Conservation (phyloP, 2,888 invertebrate species). For the Spilarctia lutea region DNA sequence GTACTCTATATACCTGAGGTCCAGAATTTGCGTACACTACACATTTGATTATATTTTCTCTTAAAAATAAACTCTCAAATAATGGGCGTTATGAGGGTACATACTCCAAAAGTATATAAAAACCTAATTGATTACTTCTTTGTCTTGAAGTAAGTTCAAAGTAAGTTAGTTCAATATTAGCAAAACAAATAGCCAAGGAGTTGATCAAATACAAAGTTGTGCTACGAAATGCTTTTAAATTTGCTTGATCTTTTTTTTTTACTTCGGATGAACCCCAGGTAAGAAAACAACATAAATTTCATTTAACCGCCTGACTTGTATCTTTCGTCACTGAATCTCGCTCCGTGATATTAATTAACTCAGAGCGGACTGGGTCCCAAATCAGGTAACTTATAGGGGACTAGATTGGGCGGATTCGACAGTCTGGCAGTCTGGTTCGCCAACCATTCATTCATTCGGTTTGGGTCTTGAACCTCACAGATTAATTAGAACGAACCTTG, state of each 20-base stretch:
- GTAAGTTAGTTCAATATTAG: no score
- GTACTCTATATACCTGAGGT: no score
- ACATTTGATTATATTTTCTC: no score
- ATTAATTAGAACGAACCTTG: constrained; percentile 35
- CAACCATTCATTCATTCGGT: constrained; percentile 34
- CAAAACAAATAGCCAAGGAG: constrained; percentile 4
- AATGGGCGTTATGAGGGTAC: no score
- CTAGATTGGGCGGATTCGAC: neutral
- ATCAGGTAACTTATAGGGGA: constrained; percentile 16
- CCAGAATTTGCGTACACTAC: no score
- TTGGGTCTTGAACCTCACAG: constrained; percentile 22
- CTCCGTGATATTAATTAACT: constrained; percentile 34
- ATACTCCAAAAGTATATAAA: no score
- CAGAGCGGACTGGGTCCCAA: constrained; percentile 7
- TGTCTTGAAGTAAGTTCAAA: no score
- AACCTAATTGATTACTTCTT: no score
- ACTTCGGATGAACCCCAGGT: constrained; percentile 5
- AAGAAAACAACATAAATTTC: constrained; percentile 28
- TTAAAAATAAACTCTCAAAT: no score
- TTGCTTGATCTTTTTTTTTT: neutral
- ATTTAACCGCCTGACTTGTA: constrained; percentile 22
- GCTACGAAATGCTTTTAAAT: constrained; percentile 6
- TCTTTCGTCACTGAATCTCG: constrained; percentile 29
- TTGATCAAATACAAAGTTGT: neutral
- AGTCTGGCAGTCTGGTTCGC: constrained; percentile 20